Percentiles rank a stretch among this genome's conserved stretches.
These are phyloP conservation scores for Hypena proboscidalis DNA, from an alignment of 2,888 invertebrate species.

Conservation along the genomic window DNA sequence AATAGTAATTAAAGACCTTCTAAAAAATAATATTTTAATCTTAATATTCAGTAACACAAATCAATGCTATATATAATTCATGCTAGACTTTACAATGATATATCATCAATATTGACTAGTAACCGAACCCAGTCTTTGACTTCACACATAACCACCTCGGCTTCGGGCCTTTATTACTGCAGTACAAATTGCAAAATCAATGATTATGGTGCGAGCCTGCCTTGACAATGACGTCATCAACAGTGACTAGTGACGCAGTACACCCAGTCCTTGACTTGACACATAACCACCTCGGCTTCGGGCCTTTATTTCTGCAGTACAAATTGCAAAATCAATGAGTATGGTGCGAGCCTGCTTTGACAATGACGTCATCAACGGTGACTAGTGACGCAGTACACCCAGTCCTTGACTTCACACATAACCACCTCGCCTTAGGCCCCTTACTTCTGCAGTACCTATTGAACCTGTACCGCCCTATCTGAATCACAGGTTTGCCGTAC, in stretches of 20 bases:
- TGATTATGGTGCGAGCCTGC: no score
- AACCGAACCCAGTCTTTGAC: no score
- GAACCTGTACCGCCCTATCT: constrained; percentile 47
- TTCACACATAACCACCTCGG: no score
- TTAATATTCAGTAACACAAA: background rate
- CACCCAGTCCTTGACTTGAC: no score
- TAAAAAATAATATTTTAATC: background rate
- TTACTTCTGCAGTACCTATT: constrained; percentile 43
- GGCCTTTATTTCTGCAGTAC: no score
- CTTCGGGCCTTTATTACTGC: no score
- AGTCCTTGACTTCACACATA: constrained; percentile 42
- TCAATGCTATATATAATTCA: no score
- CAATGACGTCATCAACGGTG: constrained; percentile 46
- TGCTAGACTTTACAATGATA: no score
- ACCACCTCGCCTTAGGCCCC: constrained; percentile 50
- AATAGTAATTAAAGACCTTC: background rate
- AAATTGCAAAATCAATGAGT: constrained; percentile 9
- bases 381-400: constrained; percentile 51
- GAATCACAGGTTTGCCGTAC: constrained; percentile 41
- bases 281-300: no score
- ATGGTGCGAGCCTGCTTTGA: constrained; percentile 40
- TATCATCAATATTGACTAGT: no score
- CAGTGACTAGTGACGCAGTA: no score
- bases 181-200: background rate
- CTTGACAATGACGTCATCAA: no score